These are phyloP conservation scores for Dryocosmus kuriphilus DNA, from an alignment of 2,888 invertebrate species.

Conservation along the genomic window DNA sequence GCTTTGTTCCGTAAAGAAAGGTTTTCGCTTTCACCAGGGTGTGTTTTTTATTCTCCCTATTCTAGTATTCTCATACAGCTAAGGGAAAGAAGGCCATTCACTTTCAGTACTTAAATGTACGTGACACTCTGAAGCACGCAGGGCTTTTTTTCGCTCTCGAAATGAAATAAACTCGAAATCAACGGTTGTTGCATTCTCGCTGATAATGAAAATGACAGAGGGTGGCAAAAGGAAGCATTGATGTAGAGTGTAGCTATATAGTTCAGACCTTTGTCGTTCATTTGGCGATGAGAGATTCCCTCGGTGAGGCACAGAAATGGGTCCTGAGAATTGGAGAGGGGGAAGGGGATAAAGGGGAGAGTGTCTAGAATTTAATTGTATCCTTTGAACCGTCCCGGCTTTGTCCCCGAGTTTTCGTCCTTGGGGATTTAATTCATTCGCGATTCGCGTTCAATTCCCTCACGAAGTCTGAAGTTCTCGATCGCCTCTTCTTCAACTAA, in stretches of 20 bases:
- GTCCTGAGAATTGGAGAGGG: not conserved
- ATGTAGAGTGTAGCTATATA: constrained; percentile 1
- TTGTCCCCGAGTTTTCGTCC: constrained; percentile 39
- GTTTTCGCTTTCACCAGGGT: constrained; percentile 22
- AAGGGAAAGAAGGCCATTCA: constrained; percentile 27
- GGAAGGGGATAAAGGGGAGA: constrained; percentile 11
- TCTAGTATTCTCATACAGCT: not conserved
- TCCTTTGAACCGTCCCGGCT: constrained; percentile 35
- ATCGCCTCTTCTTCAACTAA: constrained; percentile 38
- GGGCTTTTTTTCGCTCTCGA: constrained; percentile 22
- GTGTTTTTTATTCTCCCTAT: constrained; percentile 12
- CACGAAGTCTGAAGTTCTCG: constrained; percentile 31
- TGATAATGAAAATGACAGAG: constrained; percentile 33
- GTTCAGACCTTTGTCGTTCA: constrained; percentile 17
- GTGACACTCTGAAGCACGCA: constrained; percentile 20
- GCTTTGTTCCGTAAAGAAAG: constrained; percentile 32
- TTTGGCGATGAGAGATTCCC: constrained; percentile 8
- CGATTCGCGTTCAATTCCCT: constrained; percentile 35
- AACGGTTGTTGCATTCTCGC: constrained; percentile 13
- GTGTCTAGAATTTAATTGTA: constrained; percentile 41
- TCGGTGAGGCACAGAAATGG: constrained; percentile 19
- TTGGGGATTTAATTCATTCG: constrained; percentile 38
- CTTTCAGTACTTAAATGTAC: constrained; percentile 29
- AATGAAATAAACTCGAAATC: constrained; percentile 27
- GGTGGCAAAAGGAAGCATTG: constrained; percentile 9